A percentile compares a stretch with the other conserved stretches of the same genome.
Evolutionary conservation across 2,113 vertebrate species (phyloP).

Genomic region (Boulengeromyrus knoepffleri): DNA sequence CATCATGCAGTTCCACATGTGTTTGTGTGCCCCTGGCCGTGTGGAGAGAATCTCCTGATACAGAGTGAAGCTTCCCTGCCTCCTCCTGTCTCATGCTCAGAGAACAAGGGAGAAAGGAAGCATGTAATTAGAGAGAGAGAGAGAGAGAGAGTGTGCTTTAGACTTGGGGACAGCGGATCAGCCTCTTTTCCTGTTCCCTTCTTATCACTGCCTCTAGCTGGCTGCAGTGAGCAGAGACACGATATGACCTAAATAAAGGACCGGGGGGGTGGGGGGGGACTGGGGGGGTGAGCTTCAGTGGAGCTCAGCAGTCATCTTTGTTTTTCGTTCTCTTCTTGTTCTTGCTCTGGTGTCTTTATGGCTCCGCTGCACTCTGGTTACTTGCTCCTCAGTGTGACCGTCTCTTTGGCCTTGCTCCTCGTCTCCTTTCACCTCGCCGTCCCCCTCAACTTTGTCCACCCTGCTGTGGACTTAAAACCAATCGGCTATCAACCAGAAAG

Average conservation of each 20-base stretch:
- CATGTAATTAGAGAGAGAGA: not conserved
- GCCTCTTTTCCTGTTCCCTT: not conserved
- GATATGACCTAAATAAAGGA: slow-evolving; percentile 61
- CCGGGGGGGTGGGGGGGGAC: slow-evolving; percentile 13
- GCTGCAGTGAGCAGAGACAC: slow-evolving; percentile 44
- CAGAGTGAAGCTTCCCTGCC: not conserved
- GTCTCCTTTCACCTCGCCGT: not conserved
- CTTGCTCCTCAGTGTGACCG: not conserved
- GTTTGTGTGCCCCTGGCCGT: not conserved
- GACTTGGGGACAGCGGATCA: not conserved
- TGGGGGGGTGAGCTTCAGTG: not conserved
- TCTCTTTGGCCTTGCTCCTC: not conserved
- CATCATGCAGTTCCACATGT: not conserved
- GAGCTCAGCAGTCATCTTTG: not conserved
- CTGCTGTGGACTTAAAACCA: not conserved
- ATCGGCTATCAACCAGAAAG: not conserved
- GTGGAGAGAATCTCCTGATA: not conserved
- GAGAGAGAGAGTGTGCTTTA: not conserved
- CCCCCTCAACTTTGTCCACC: not conserved
- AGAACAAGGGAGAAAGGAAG: not conserved
- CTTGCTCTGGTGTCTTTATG: not conserved
- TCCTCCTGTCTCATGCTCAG: not conserved
- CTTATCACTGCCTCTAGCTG: slow-evolving; percentile 4
- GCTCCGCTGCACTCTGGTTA: not conserved
- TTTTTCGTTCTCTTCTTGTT: not conserved